Conservation (phyloP, 2,797 vertebrate species). For the Meda fulgida region DNA sequence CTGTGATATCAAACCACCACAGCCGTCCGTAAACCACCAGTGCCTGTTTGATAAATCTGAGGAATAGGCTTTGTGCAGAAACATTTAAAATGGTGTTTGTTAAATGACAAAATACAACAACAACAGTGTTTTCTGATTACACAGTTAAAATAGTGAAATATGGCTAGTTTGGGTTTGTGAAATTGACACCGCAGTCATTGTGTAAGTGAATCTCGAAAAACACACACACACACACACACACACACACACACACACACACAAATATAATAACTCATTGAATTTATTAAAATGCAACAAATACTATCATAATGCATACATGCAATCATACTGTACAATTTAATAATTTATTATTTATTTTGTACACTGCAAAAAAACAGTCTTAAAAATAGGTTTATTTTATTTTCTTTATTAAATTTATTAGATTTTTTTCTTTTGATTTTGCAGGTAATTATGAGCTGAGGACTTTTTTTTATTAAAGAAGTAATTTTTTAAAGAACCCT, state of each 20-base stretch:
- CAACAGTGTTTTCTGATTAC: background rate
- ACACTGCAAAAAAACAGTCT: background rate
- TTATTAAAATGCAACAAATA: background rate
- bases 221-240: too few relatives aligned
- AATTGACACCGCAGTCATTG: background rate
- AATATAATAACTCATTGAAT: background rate
- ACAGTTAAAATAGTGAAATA: background rate
- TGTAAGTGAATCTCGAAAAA: background rate
- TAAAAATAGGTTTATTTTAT: background rate
- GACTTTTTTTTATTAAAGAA: background rate
- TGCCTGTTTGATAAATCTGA: slow-evolving; percentile 11
- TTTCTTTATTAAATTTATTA: background rate
- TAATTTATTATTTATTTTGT: background rate
- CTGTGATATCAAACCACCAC: background rate
- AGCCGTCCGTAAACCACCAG: background rate
- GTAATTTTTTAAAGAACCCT: background rate
- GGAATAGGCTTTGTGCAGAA: background rate
- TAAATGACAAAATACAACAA: background rate
- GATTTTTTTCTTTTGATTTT: background rate
- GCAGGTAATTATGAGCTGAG: background rate
- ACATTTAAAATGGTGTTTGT: background rate
- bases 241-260: too few relatives aligned
- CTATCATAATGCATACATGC: background rate
- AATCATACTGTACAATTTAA: background rate
- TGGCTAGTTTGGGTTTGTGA: background rate